Base-by-base conservation (phyloP, 2,113 vertebrate species). In the Coregonus clupeaformis region DNA sequence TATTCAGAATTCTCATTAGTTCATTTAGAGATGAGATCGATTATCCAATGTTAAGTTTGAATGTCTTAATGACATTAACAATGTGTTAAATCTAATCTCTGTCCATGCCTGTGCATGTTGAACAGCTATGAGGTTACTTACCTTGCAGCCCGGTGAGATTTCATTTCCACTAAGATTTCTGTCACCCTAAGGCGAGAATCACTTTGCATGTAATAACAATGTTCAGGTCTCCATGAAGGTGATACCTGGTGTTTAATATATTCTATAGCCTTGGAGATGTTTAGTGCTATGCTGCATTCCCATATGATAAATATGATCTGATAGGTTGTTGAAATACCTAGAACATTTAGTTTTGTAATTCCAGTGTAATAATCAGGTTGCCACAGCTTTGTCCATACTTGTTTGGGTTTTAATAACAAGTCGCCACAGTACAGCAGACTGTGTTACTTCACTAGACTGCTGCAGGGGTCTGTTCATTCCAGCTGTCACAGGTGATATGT, bases 181-280 rank as follows among this genome's bases (percentile, higher is more conserved):
- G 66, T 73, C 77, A 77, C 62, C 78, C 62, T 73, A 63, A 62
- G 69, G 78, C 76, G 59, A 74, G 71, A 65, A 76, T 68, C 70
- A 67, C 72, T 79, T 72, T 70, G 72, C 80, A 76, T 85, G 68
- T 84, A 69, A 74, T 81, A 77, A 81, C 69, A 77, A 79, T 63
- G 78, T 70, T 62, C 75, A 80, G 9, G 60, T 62, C 74, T 69
- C 77, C 77, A 72, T 80, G 79, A 73, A 77, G 77, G 73, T 78
- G 77, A 83, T 76, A 68, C 60, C 59, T 65, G 57, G 36, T 65
- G 32, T 60, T 68, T 71, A 72, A 79, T 78, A 68, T 49, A 79
- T 79, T 74, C 45, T 32, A 47, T 36, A 60, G 71, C 76, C 57
- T 75, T 75, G 74, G 72, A 65, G 60, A 71, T 29, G 55, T 71